Evolutionary conservation across 2,113 vertebrate species (phyloP).

Genomic region (Carassius gibelio): DNA sequence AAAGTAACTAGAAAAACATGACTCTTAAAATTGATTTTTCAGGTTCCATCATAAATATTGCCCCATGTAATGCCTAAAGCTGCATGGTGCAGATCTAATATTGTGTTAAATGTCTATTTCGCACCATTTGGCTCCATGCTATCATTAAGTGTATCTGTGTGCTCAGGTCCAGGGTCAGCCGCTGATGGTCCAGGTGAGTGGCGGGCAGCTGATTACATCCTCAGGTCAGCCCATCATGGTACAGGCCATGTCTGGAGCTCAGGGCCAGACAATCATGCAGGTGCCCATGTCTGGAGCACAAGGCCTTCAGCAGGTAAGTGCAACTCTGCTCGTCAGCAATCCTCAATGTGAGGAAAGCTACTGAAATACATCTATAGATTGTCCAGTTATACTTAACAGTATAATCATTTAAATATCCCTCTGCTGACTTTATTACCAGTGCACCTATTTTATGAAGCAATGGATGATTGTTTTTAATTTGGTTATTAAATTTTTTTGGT

Average conservation of each 20-base stretch:
- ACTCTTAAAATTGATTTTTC: background rate
- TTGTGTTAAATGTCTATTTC: background rate
- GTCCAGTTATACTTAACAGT: too few species aligned
- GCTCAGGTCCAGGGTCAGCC: constrained; percentile 93
- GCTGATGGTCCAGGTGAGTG: constrained; percentile 98
- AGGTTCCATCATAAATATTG: background rate
- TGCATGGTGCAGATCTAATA: constrained; percentile 32
- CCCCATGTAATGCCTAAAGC: background rate
- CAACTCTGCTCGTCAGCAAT: background rate
- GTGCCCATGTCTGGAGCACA: constrained; percentile 94
- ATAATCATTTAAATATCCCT: background rate
- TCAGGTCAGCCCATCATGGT: constrained; percentile 99
- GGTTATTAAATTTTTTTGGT: background rate
- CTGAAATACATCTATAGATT: too few species aligned
- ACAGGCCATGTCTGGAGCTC: constrained; percentile 93
- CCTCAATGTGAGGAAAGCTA: background rate
- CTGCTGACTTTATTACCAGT: background rate
- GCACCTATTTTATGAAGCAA: background rate
- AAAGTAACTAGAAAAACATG: background rate
- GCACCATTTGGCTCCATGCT: constrained; percentile 24
- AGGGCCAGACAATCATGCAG: constrained; percentile 98
- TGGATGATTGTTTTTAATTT: background rate
- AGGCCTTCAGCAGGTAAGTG: constrained; percentile 91
- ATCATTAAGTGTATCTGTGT: background rate
- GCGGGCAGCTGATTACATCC: constrained; percentile 96